Base-by-base conservation (phyloP, 2,797 vertebrate genomes). In the Poeciliopsis paucimaculata region DNA sequence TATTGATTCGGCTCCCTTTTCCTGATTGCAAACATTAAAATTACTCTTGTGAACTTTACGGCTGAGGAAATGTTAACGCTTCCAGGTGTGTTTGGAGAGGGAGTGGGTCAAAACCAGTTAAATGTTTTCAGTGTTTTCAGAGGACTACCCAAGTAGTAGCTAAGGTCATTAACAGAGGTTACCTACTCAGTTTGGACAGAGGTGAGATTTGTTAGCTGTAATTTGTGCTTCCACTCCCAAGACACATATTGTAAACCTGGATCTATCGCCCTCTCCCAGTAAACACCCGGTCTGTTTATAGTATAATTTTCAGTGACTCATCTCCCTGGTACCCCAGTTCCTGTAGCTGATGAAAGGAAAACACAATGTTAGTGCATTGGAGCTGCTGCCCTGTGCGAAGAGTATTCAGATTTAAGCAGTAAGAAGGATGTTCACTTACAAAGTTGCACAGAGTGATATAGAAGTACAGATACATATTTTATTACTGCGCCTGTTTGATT, bases 301-400 rank as follows among this genome's bases (percentile, higher is more conserved):
- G 57, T 75, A n/a, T 77, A 36, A 76, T 77, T 80, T 70, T 72
- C 84, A 81, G 66, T 88, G 86, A 92, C 80, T 90, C 88, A 86
- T 77, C 71, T 49, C 47, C 73, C n/a, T 72, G 15, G 74, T 73
- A 16, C 78, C 45, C 5, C 45, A 28, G 43, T 75, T 82, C 68
- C 76, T 68, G 43, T 75, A 83, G 53, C 72, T 76, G 23, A 64
- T 79, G 23, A 53, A 66, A 36, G 49, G 71, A 45, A 45, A 77
- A 77, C 34, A 53, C 36, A 3, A 18, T 23, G 51, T n/a, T 71
- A 70, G 70, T 28, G 43, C 49, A 20, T 5, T 79, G 55, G n/a
- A 46, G 26, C 49, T 79, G 71, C 10, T 75, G n/a, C 73, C 74
- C 12, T 47, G 31, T 83, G 77, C 49, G 82, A 80, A 39, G 82